These are phyloP conservation scores for Carlito syrichta DNA, from an alignment of 2,113 vertebrate species.

Conservation along the genomic window DNA sequence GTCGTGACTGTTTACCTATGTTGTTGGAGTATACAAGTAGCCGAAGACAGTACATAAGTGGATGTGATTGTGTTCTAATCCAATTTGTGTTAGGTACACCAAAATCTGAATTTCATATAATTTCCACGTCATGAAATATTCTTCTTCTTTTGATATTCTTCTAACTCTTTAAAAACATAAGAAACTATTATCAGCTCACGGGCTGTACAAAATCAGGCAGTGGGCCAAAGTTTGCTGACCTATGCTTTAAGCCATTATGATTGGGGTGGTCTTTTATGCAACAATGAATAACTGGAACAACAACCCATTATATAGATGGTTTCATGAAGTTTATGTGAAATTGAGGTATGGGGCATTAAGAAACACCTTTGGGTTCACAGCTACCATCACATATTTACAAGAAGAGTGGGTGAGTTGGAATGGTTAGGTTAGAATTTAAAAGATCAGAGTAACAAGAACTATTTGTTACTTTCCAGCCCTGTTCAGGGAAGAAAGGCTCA, in stretches of 20 bases:
- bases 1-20: neutral
- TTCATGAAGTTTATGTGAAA: constrained; percentile 15
- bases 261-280: neutral
- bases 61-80: neutral
- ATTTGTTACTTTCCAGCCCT: neutral
- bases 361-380: neutral
- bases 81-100: neutral
- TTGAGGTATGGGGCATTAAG: neutral
- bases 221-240: neutral
- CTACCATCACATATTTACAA: neutral
- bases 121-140: neutral
- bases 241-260: neutral
- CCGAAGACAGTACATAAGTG: neutral
- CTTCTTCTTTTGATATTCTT: constrained; percentile 31
- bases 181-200: neutral
- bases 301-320: neutral
- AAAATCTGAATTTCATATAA: neutral
- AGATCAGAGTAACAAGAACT: constrained; percentile 15
- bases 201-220: neutral
- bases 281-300: neutral
- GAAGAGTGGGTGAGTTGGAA: neutral
- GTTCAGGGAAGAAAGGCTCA: neutral
- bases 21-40: neutral
- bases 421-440: neutral
- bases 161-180: constrained; percentile 6